phyloP scores from a whole-genome alignment of 2,113 vertebrate species.

The Toxotes chatareus region DNA sequence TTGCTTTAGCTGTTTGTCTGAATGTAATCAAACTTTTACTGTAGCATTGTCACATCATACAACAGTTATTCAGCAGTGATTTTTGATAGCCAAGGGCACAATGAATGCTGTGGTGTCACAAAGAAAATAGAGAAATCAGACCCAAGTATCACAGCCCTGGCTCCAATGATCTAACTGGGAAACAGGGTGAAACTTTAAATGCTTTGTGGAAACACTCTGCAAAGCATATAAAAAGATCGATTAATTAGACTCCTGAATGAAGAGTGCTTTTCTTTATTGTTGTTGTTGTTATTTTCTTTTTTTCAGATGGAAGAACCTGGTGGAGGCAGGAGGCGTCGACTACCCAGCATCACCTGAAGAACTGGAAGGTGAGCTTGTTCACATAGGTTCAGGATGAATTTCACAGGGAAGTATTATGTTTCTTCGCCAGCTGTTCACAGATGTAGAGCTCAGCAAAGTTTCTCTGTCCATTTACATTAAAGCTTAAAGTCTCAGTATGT shows the following conservation, averaged over 20 bases:
- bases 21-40: too few relatives aligned
- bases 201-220: not conserved
- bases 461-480: not conserved
- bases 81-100: too few relatives aligned
- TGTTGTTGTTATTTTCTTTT: not conserved
- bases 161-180: not conserved
- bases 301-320: slow-evolving; percentile 76
- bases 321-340: slow-evolving; percentile 59
- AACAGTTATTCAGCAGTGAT: too few relatives aligned
- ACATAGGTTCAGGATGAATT: not conserved
- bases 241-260: not conserved
- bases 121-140: too few relatives aligned
- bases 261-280: not conserved
- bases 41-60: too few relatives aligned
- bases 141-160: too few relatives aligned
- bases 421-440: not conserved
- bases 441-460: not conserved
- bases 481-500: not conserved
- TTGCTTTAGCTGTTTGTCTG: too few relatives aligned
- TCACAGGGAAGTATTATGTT: not conserved
- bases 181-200: too few relatives aligned
- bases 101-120: too few relatives aligned
- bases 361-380: slow-evolving; percentile 75
- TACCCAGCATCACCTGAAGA: slow-evolving; percentile 74
- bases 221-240: not conserved